A percentile compares a stretch with the other conserved stretches of the same genome.
These are phyloP conservation scores for Sebastes goodei DNA, from an alignment of 2,797 vertebrate species.

Conservation along the genomic window DNA sequence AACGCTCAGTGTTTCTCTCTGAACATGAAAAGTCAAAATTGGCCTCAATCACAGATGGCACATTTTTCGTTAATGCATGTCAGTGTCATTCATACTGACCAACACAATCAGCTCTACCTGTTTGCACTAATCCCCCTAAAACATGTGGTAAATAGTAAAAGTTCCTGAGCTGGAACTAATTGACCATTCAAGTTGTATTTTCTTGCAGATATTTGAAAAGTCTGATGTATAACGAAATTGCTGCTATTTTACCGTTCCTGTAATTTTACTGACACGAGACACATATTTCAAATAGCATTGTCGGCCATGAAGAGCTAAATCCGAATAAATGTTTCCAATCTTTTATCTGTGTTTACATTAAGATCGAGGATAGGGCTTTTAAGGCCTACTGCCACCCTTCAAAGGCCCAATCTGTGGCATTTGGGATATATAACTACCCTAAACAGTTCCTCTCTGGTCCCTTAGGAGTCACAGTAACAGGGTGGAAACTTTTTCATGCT, in stretches of 20 bases:
- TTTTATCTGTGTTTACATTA: constrained; percentile 40
- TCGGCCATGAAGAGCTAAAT: background rate
- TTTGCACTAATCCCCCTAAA: constrained; percentile 8
- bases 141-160: constrained; percentile 12
- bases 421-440: constrained; percentile 31
- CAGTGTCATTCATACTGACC: constrained; percentile 34
- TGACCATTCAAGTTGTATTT: constrained; percentile 40
- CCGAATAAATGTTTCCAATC: constrained; percentile 4
- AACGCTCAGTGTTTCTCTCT: background rate
- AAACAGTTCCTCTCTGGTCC: constrained; percentile 53
- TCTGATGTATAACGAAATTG: background rate
- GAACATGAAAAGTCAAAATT: constrained; percentile 50
- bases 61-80: constrained; percentile 39
- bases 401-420: constrained; percentile 40
- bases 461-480: constrained; percentile 34
- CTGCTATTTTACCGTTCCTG: constrained; percentile 37
- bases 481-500: constrained; percentile 55
- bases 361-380: constrained; percentile 18
- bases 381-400: constrained; percentile 40
- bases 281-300: background rate
- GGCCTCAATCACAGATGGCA: constrained; percentile 46
- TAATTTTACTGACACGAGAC: constrained; percentile 21
- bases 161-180: constrained; percentile 44
- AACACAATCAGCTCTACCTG: constrained; percentile 17
- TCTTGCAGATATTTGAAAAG: background rate